These are phyloP conservation scores for Criorhina ranunculi DNA, from an alignment of 2,888 invertebrate genomes.

Conservation along the genomic window DNA sequence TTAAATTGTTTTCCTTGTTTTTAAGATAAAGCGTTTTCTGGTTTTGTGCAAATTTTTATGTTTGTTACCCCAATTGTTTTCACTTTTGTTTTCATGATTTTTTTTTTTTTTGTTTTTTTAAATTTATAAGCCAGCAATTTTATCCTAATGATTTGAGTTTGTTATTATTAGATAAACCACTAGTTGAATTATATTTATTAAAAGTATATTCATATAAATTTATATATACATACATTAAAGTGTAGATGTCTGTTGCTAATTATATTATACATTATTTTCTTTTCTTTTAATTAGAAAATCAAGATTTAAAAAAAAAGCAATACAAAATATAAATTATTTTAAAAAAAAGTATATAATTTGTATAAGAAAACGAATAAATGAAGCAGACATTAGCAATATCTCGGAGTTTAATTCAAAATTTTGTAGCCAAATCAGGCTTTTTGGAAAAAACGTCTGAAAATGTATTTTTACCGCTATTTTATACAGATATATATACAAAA, in stretches of 20 bases:
- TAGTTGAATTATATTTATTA: constrained; percentile 77
- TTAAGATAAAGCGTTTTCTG: constrained; percentile 31
- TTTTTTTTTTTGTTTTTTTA: constrained; percentile 58
- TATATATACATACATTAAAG: constrained; percentile 79
- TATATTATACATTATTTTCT: constrained; percentile 70
- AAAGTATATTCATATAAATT: constrained; percentile 78
- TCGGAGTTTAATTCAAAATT: constrained; percentile 46
- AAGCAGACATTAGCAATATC: constrained; percentile 14
- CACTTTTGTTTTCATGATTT: constrained; percentile 63
- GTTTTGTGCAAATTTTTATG: constrained; percentile 76
- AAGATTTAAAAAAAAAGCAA: constrained; percentile 23
- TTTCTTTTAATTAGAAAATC: constrained; percentile 64
- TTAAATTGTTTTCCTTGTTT: constrained; percentile 28
- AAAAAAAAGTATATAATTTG: constrained; percentile 68
- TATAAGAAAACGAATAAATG: constrained; percentile 63
- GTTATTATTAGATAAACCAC: constrained; percentile 78
- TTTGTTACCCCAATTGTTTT: constrained; percentile 75
- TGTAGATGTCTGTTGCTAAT: constrained; percentile 83
- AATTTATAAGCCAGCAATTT: constrained; percentile 70
- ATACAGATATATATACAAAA: constrained; percentile 70
- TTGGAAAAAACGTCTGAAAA: constrained; percentile 15
- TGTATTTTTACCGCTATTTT: constrained; percentile 46
- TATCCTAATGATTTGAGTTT: constrained; percentile 78
- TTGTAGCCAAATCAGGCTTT: constrained; percentile 23
- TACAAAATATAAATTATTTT: constrained; percentile 35